Evolutionary conservation across 1,140 invertebrate species (phyloP), one percentile per base, ranked within the genome.

Genomic region (Delia radicum): DNA sequence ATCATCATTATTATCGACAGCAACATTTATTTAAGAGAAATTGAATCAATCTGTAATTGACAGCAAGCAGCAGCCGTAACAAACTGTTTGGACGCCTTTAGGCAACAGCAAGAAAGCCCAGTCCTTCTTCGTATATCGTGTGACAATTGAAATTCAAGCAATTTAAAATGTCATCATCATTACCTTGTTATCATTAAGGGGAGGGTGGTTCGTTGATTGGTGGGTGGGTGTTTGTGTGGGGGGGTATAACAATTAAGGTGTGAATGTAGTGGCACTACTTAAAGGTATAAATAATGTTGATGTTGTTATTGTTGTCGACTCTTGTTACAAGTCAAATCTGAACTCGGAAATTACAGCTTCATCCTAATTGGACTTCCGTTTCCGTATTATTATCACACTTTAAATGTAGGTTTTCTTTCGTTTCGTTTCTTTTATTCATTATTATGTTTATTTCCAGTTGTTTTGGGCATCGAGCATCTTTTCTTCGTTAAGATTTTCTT

Each of bases 351-450:
- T 18, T 55, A 55, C 48, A 21, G 48, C 10, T 55, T 55, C 27
- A 29, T 29, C 31, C 63, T 67, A 67, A 67, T 67, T 67, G 63
- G 63, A 67, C 63, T 29, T 67, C 63, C 63, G 63, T 55, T 21
- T 29, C 63, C 63, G 63, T 67, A 33, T 29, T 29, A 67, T 67
- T 67, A 67, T 67, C 63, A 27, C 63, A n/a, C 27, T n/a, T n/a
- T 67, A 67, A 29, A 67, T 33, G 18, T 24, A 29, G 13, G 27
- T 18, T 67, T 67, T 33, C 21, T 67, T 24, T 28, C 15, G 24
- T 8, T 10, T 4, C 63, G 15, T 55, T 21, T 21, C 24, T 18
- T 55, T 55, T 42, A 10, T 33, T 33, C 37, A 15, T 42, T 5
- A 15, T 5, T 15, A 15, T 42, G 4, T 33, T 33, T 21, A 55